These are phyloP conservation scores for Tokudaia tokunoshimensis DNA, from an alignment of 2,797 vertebrate genomes.

Conservation along the genomic window DNA sequence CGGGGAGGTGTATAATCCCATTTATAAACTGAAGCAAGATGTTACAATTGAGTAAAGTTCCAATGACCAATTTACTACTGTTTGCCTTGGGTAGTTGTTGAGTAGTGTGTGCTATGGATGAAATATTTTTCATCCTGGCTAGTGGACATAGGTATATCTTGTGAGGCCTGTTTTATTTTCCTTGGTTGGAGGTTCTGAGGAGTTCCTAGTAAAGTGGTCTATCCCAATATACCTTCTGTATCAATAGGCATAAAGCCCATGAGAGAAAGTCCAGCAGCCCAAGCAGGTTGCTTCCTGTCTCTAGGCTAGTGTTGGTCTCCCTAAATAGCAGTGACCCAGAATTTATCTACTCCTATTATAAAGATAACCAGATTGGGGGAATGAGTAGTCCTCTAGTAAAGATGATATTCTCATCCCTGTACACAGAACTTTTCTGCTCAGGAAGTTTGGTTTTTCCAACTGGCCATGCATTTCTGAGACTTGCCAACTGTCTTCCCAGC, in stretches of 20 bases:
- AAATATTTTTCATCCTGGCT: not conserved
- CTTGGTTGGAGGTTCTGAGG: not conserved
- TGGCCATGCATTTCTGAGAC: not conserved
- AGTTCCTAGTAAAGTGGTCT: not conserved
- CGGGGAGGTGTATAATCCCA: too few relatives aligned
- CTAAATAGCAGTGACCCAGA: not conserved
- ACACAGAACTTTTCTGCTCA: not conserved
- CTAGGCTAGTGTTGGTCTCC: too few relatives aligned
- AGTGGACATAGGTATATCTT: not conserved
- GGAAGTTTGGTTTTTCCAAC: not conserved
- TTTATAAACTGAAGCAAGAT: not conserved
- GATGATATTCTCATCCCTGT: not conserved
- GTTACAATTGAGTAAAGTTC: not conserved
- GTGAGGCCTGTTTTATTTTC: not conserved
- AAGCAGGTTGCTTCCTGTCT: not conserved
- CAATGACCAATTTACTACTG: not conserved
- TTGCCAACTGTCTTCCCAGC: not conserved
- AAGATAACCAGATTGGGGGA: not conserved
- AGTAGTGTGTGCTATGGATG: not conserved
- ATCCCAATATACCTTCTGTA: not conserved
- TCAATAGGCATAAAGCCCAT: not conserved
- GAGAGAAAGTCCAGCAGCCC: too few relatives aligned
- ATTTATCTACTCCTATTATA: not conserved
- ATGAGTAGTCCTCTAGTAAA: not conserved
- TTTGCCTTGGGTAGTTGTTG: not conserved